These are phyloP conservation scores for Pogonocherus hispidulus DNA, from an alignment of 2,888 invertebrate species.

Conservation along the genomic window DNA sequence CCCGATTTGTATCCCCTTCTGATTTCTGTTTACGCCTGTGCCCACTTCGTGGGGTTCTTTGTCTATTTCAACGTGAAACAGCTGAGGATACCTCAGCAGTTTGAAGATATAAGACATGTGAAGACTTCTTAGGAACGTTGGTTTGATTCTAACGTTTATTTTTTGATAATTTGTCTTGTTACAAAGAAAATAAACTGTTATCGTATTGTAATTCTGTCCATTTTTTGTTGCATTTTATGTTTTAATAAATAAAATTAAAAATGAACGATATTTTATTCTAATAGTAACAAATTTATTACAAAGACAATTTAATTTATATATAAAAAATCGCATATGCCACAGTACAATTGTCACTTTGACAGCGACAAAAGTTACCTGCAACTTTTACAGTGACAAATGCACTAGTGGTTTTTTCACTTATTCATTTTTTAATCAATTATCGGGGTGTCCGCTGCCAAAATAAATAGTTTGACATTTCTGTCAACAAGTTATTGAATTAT, in stretches of 20 bases:
- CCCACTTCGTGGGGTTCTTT: constrained; percentile 84
- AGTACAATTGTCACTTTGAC: too few species aligned
- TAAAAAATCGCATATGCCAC: too few species aligned
- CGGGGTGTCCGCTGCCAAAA: too few species aligned
- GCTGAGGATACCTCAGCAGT: constrained; percentile 69
- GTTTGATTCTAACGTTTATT: background rate
- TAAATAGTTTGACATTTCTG: too few species aligned
- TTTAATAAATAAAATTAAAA: constrained; percentile 2
- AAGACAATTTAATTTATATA: too few species aligned
- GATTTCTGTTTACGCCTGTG: constrained; percentile 85
- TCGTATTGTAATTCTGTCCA: constrained; percentile 11
- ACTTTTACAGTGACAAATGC: too few species aligned
- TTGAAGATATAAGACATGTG: constrained; percentile 59
- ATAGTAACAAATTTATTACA: too few species aligned
- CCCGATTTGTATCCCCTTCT: constrained; percentile 89
- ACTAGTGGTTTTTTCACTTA: too few species aligned
- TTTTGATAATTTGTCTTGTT: background rate
- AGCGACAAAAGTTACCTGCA: too few species aligned
- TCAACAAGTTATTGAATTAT: too few species aligned
- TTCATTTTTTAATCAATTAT: too few species aligned
- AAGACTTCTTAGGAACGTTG: constrained; percentile 40
- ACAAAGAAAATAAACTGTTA: background rate
- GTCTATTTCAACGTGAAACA: constrained; percentile 83
- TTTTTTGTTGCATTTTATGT: constrained; percentile 12
- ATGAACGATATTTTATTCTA: too few species aligned